A percentile compares a stretch with the other conserved stretches of the same genome.
phyloP scores from a whole-genome alignment of 2,797 vertebrate genomes.

The Podargus strigoides region DNA sequence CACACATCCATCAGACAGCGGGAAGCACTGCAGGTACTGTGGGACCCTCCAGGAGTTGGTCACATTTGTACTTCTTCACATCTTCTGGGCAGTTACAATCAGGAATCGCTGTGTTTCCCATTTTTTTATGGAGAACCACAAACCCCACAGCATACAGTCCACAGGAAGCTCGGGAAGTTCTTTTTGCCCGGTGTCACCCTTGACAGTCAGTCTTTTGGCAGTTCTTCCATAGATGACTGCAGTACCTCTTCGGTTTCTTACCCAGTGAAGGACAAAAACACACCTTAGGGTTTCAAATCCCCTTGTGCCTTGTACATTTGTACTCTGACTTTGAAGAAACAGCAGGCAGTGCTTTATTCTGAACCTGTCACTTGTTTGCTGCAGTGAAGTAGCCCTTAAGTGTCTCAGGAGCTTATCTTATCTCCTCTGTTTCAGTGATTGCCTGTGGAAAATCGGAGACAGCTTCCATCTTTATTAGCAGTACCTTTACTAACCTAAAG shows the following conservation, averaged over 20 bases:
- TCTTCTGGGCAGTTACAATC: background rate
- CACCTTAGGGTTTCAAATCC: background rate
- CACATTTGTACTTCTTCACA: background rate
- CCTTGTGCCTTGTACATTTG: background rate
- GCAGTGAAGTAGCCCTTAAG: background rate
- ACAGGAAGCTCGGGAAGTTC: background rate
- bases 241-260: background rate
- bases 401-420: background rate
- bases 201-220: background rate
- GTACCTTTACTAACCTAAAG: background rate
- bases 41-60: background rate
- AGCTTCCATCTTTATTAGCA: background rate
- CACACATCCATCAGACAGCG: background rate
- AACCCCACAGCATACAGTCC: background rate
- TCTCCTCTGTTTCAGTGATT: background rate
- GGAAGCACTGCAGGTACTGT: background rate
- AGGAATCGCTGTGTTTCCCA: background rate
- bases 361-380: background rate
- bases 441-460: background rate
- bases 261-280: background rate
- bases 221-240: background rate
- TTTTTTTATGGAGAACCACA: background rate
- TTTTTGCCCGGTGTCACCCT: background rate
- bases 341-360: background rate
- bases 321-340: background rate